Conservation (phyloP, 2,113 vertebrate species). For the Heterochromis multidens region DNA sequence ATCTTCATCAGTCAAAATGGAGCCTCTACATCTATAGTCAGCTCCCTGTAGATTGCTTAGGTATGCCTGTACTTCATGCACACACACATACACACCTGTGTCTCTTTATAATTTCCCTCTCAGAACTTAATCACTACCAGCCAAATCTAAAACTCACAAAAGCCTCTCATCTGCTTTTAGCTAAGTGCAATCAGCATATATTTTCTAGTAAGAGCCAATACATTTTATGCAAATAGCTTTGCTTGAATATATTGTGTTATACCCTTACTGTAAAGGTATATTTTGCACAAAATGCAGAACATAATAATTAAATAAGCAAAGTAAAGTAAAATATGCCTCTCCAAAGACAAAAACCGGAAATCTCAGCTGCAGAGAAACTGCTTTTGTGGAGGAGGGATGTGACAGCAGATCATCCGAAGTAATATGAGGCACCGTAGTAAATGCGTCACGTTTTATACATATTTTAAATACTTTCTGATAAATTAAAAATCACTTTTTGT, state of each 20-base stretch:
- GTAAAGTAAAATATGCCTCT: not conserved
- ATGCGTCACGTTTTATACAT: not conserved
- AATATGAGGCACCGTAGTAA: not conserved
- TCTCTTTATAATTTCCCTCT: not conserved
- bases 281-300: not conserved
- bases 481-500: not conserved
- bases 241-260: not conserved
- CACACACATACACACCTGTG: not conserved
- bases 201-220: not conserved
- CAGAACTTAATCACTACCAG: not conserved
- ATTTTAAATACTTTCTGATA: not conserved
- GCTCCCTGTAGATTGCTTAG: conserved; percentile 12
- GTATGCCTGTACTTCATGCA: not conserved
- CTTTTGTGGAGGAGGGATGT: not conserved
- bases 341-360: not conserved
- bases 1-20: conserved; percentile 55
- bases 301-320: not conserved
- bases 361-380: not conserved
- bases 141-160: not conserved
- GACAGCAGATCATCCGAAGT: not conserved
- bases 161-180: not conserved
- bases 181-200: not conserved
- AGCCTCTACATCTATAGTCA: conserved; percentile 13
- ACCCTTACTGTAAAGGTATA: not conserved
- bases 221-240: not conserved